Conservation (phyloP, 2,113 vertebrate genomes). For the Plecturocebus donacophilus region DNA sequence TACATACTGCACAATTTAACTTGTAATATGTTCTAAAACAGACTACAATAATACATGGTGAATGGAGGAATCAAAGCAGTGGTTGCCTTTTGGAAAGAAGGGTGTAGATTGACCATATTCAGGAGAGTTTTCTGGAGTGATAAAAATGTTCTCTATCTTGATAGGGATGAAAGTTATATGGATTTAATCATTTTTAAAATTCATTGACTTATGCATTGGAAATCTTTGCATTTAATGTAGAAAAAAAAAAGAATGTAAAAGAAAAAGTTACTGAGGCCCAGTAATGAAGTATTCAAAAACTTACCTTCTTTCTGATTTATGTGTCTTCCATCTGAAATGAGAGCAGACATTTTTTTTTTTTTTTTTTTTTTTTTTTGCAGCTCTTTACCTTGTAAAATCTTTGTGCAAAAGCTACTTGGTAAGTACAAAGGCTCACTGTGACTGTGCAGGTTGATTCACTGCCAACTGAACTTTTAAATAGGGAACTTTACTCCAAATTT, state of each 20-base stretch:
- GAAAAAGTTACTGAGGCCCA: conserved; percentile 25
- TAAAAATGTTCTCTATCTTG: background rate
- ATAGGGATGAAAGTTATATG: background rate
- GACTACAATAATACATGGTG: background rate
- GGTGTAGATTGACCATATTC: background rate
- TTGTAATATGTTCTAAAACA: background rate
- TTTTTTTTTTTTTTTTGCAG: conserved; percentile 44
- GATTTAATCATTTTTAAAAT: conserved; percentile 9
- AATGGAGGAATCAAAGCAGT: background rate
- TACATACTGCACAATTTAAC: background rate
- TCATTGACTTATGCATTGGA: conserved; percentile 20
- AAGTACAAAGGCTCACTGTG: conserved; percentile 73
- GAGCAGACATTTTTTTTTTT: conserved; percentile 44
- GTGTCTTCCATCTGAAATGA: conserved; percentile 53
- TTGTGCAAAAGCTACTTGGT: conserved; percentile 64
- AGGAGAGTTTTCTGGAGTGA: background rate
- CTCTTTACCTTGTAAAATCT: conserved; percentile 60
- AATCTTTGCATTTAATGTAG: conserved; percentile 35
- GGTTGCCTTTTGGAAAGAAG: background rate
- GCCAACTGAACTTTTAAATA: conserved; percentile 76
- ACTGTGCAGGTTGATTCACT: conserved; percentile 68
- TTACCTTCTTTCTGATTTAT: conserved; percentile 63
- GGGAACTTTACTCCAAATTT: conserved; percentile 61
- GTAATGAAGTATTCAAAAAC: conserved; percentile 69
- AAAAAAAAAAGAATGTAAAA: background rate